Evolutionary conservation across 2,888 invertebrate species (phyloP).

Genomic region (Notodromas monacha): DNA sequence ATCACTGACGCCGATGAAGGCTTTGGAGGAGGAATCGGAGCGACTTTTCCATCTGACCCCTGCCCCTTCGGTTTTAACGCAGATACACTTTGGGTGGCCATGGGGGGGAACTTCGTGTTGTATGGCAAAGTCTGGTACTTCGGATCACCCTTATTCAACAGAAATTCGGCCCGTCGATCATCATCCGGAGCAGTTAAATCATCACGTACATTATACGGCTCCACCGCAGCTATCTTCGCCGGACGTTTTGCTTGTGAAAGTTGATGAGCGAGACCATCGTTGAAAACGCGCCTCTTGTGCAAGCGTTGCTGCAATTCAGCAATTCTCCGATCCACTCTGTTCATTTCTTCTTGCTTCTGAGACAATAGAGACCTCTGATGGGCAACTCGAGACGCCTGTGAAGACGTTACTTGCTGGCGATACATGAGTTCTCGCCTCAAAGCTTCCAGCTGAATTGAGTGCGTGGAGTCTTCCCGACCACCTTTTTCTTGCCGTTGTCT

Average conservation of each 20-base stretch:
- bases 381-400: constrained; percentile 60
- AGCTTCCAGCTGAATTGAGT: constrained; percentile 45
- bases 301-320: constrained; percentile 68
- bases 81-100: too few species aligned
- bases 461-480: too few species aligned
- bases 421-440: constrained; percentile 62
- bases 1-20: constrained; percentile 14
- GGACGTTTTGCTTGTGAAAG: constrained; percentile 17
- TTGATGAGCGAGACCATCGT: constrained; percentile 33
- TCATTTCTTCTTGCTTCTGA: constrained; percentile 62
- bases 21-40: constrained; percentile 26
- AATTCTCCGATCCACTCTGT: constrained; percentile 65
- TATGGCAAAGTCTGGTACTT: constrained; percentile 72
- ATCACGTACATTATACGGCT: constrained; percentile 13
- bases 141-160: constrained; percentile 48
- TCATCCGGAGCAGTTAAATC: constrained; percentile 8
- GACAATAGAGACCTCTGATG: constrained; percentile 59
- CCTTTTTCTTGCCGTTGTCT: constrained; percentile 12
- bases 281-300: constrained; percentile 52
- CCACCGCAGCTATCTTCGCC: constrained; percentile 16
- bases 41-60: constrained; percentile 57
- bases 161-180: constrained; percentile 21
- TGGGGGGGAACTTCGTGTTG: constrained; percentile 41
- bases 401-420: constrained; percentile 79
- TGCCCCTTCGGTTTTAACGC: constrained; percentile 17